Conservation (phyloP, 2,113 vertebrate genomes). For the Lepisosteus oculatus region DNA sequence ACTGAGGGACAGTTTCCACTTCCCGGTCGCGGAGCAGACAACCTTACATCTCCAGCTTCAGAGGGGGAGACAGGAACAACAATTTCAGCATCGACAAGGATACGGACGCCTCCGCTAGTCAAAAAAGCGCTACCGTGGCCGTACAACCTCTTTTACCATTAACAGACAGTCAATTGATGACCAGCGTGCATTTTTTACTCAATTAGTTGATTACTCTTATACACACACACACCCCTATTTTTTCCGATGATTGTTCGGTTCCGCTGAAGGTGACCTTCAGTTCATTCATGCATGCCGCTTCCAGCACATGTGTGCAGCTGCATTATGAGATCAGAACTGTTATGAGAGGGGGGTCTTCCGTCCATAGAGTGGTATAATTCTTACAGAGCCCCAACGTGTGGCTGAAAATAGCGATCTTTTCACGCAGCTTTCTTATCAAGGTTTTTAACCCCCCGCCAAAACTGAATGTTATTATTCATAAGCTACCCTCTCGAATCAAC, state of each 20-base stretch:
- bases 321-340: background rate
- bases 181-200: background rate
- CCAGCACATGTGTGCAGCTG: slow-evolving; percentile 52
- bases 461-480: no score
- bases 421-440: no score
- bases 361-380: no score
- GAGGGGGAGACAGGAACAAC: background rate
- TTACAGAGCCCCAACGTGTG: no score
- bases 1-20: slow-evolving; percentile 56
- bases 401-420: no score
- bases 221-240: slow-evolving; percentile 21
- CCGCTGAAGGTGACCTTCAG: slow-evolving; percentile 81
- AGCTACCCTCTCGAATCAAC: no score
- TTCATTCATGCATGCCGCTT: slow-evolving; percentile 41
- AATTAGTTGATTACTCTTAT: background rate
- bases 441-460: no score
- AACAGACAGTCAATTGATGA: no score
- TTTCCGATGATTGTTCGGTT: slow-evolving; percentile 35
- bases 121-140: no score
- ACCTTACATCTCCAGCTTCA: slow-evolving; percentile 15
- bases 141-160: no score
- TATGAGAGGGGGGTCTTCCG: background rate
- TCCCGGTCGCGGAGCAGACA: slow-evolving; percentile 58
- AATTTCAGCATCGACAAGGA: background rate
- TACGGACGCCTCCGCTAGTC: background rate